phyloP scores from a whole-genome alignment of 2,888 invertebrate genomes.

The Nomada hirtipes region DNA sequence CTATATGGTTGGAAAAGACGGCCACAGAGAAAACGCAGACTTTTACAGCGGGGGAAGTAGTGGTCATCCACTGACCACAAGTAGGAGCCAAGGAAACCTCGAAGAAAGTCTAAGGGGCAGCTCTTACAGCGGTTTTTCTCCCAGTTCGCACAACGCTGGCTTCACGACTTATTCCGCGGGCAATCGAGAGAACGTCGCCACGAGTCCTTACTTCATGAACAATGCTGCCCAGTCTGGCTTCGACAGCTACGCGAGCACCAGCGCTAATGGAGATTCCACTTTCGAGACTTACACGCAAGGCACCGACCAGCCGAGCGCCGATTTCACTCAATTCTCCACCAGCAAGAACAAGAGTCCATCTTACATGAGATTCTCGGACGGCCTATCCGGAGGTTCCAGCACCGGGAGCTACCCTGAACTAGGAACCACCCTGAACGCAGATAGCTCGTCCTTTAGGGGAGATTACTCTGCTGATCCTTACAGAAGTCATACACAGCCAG shows the following conservation, averaged over 20 bases:
- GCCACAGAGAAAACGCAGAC: conserved; percentile 51
- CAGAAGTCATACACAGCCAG: conserved; percentile 1
- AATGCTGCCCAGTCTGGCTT: conserved; percentile 58
- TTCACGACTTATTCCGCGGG: conserved; percentile 51
- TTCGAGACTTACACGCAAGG: conserved; percentile 59
- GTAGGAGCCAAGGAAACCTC: conserved; percentile 50
- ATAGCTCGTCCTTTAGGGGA: conserved; percentile 36
- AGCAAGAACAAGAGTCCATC: conserved; percentile 31
- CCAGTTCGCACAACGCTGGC: conserved; percentile 54
- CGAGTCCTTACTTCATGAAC: conserved; percentile 65
- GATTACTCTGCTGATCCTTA: conserved; percentile 44
- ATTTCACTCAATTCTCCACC: conserved; percentile 45
- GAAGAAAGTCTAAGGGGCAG: conserved; percentile 52
- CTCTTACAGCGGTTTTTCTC: conserved; percentile 65
- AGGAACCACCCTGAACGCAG: conserved; percentile 5
- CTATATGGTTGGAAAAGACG: conserved; percentile 60
- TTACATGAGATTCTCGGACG: conserved; percentile 39
- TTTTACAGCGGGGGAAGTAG: conserved; percentile 41
- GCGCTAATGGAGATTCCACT: conserved; percentile 55
- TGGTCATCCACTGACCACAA: conserved; percentile 41
- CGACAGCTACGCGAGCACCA: conserved; percentile 63
- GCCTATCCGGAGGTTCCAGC: conserved; percentile 36
- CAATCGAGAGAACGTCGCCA: conserved; percentile 52
- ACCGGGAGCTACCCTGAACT: conserved; percentile 42
- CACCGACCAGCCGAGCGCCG: conserved; percentile 43